Base-by-base conservation (phyloP, 1,140 invertebrate genomes). In the Goniozus legneri region DNA sequence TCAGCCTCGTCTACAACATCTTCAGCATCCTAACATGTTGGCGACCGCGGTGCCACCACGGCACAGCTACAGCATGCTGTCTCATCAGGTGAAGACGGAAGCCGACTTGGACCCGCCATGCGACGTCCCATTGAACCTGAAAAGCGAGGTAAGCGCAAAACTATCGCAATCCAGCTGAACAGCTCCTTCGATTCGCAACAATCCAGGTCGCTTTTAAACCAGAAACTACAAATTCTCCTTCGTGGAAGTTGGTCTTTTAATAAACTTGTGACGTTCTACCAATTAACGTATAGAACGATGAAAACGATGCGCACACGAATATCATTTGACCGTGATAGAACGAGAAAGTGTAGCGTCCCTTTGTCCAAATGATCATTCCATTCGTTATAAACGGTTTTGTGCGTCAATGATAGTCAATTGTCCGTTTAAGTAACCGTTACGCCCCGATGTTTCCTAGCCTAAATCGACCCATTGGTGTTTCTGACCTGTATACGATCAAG, bases 41-140 rank as follows among this genome's bases (percentile, higher is more conserved):
- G 74, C 74, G 36, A 75, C 74, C 50, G 71, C 69, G 34, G 64
- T 64, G 51, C 73, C 73, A 49, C 66, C 69, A 21, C 64, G 73
- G 60, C 73, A 76, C 60, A 73, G 68, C 63, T 66, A 67, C 63
- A 67, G 61, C 60, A 69, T 67, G 56, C 58, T 73, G 47, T 67
- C 71, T 49, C 68, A 75, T 58, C 71, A 75, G 58, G 65, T 74
- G 48, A 75, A 75, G 64, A 67, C 62, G 42, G 73, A 75, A 60
- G 47, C 58, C 18, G 69, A 75, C 46, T 62, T 69, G 57, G 74
- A 76, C 59, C 67, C 56, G 39, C 64, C 74, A 52, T 75, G 68
- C 62, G 74, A 76, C 54, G 61, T 75, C 47, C 74, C 73, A 54
- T 59, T 76, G 52, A 76, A 76, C 61, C 64, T 76, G 46, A 76